phyloP scores from a whole-genome alignment of 2,888 invertebrate species.

The Chymomyza fuscimana region DNA sequence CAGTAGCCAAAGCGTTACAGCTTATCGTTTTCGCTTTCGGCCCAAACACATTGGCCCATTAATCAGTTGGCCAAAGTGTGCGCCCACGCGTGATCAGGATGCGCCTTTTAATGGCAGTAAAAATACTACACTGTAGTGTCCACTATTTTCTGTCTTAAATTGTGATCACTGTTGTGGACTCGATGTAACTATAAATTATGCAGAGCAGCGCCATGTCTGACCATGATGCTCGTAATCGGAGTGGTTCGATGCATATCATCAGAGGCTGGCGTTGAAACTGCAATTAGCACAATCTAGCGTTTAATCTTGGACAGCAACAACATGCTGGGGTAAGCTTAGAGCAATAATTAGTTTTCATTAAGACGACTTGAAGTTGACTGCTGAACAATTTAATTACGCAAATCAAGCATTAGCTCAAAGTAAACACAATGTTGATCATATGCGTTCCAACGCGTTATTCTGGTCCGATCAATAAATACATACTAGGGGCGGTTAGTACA shows the following conservation, averaged over 20 bases:
- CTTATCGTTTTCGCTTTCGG: slow-evolving; percentile 72
- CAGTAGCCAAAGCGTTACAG: slow-evolving; percentile 29
- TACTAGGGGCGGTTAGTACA: background rate
- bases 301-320: slow-evolving; percentile 40
- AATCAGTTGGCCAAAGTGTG: slow-evolving; percentile 43
- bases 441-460: background rate
- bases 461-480: background rate
- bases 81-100: slow-evolving; percentile 49
- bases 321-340: slow-evolving; percentile 28
- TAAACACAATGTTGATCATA: background rate
- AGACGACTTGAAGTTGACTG: slow-evolving; percentile 43
- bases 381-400: slow-evolving; percentile 63
- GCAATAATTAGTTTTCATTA: slow-evolving; percentile 64
- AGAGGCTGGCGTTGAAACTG: slow-evolving; percentile 56
- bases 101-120: slow-evolving; percentile 37
- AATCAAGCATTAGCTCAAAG: slow-evolving; percentile 56
- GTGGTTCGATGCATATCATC: slow-evolving; percentile 53
- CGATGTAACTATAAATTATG: slow-evolving; percentile 47
- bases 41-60: slow-evolving; percentile 58
- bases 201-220: background rate
- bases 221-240: slow-evolving; percentile 10
- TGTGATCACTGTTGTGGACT: background rate
- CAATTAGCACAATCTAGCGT: slow-evolving; percentile 63
- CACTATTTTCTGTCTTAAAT: slow-evolving; percentile 24
- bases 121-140: slow-evolving; percentile 45